phyloP scores from a whole-genome alignment of 1,140 invertebrate genomes.

The Macrobrachium rosenbergii region DNA sequence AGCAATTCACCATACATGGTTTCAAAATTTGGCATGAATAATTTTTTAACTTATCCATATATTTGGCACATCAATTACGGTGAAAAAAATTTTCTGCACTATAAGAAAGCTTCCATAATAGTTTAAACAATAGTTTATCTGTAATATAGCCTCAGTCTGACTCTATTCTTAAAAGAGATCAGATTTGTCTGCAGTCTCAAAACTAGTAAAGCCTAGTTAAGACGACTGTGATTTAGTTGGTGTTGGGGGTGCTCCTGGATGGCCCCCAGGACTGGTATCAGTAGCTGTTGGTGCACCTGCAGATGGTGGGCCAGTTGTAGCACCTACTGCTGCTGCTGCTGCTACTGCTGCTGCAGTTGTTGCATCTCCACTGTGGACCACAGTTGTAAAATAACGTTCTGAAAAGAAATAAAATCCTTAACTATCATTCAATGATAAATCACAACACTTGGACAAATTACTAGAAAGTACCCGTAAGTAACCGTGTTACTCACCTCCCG shows the following conservation, averaged over 20 bases:
- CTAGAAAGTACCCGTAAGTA: too few relatives aligned
- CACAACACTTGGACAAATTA: too few relatives aligned
- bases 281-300: conserved; percentile 15
- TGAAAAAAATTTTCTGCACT: neutral
- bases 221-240: conserved; percentile 51
- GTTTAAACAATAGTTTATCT: neutral
- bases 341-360: conserved; percentile 66
- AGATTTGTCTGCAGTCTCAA: neutral
- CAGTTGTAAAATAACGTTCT: conserved; percentile 71
- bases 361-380: conserved; percentile 70
- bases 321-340: conserved; percentile 48
- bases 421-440: neutral
- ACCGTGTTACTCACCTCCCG: too few relatives aligned
- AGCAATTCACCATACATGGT: neutral
- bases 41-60: conserved; percentile 27
- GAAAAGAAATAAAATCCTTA: conserved; percentile 12
- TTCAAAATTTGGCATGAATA: neutral
- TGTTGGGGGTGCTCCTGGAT: conserved; percentile 45
- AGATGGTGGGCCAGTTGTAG: conserved; percentile 16
- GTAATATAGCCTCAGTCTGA: neutral
- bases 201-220: conserved; percentile 22
- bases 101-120: neutral
- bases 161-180: conserved; percentile 8
- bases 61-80: conserved; percentile 41
- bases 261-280: conserved; percentile 36